A percentile compares a stretch with the other conserved stretches of the same genome.
Evolutionary conservation across 64 coral and sea anemone species (phyloP).

Genomic region (Stichodactyla mertensii): DNA sequence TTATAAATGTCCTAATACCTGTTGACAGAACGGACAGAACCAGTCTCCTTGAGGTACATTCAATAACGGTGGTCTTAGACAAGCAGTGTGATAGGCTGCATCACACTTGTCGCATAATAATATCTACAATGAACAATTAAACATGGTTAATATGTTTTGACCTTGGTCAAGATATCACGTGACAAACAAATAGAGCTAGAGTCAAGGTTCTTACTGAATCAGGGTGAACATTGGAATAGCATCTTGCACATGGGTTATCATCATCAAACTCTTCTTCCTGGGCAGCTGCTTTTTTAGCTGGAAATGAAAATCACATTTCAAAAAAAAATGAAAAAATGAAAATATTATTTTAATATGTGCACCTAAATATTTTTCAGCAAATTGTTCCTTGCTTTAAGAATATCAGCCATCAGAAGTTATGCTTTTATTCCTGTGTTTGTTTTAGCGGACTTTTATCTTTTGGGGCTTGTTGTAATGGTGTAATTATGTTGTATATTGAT

Average conservation of each 20-base stretch:
- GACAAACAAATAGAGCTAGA: too few species aligned
- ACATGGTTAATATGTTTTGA: neutral
- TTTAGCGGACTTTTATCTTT: too few species aligned
- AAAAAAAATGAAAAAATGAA: neutral
- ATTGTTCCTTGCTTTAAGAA: too few species aligned
- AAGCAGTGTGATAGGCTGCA: conserved; percentile 95
- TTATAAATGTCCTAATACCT: conserved; percentile 21
- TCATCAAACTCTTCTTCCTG: conserved; percentile 78
- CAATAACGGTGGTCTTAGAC: conserved; percentile 85
- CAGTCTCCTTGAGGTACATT: conserved; percentile 96
- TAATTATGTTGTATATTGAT: too few species aligned
- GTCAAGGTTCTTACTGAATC: conserved; percentile 58
- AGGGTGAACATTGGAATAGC: conserved; percentile 91
- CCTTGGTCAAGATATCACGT: too few species aligned
- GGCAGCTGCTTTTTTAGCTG: conserved; percentile 1
- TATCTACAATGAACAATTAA: conserved; percentile 48
- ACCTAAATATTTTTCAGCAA: too few species aligned
- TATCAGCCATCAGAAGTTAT: too few species aligned
- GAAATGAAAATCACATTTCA: neutral
- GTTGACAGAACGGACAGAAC: conserved; percentile 96
- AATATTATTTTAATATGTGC: too few species aligned
- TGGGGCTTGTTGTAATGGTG: too few species aligned
- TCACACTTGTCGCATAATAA: conserved; percentile 98
- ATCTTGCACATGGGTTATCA: conserved; percentile 99
- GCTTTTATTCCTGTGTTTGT: too few species aligned